phyloP scores from a whole-genome alignment of 2,113 vertebrate species.

The Meriones unguiculatus region DNA sequence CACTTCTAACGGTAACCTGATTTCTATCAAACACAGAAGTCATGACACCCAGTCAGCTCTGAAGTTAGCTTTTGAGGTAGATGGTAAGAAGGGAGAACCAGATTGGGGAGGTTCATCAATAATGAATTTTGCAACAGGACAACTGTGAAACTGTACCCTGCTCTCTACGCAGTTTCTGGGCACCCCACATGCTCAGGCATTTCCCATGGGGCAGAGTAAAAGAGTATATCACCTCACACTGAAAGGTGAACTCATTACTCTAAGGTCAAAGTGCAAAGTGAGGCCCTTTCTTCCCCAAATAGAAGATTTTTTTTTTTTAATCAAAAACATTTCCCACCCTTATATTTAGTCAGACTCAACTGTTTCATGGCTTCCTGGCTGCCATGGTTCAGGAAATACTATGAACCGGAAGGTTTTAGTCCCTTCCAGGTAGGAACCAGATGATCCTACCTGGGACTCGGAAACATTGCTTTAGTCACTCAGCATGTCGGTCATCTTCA shows the following conservation, averaged over 20 bases:
- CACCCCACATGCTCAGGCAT: background rate
- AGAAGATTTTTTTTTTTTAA: background rate
- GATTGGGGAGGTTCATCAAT: background rate
- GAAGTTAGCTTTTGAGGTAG: constrained; percentile 42
- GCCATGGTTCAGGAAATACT: background rate
- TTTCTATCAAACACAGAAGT: constrained; percentile 17
- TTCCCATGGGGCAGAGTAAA: background rate
- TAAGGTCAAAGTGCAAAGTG: background rate
- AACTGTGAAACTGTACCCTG: background rate
- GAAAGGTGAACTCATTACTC: constrained; percentile 19
- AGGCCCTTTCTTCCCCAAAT: background rate
- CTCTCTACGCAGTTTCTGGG: background rate
- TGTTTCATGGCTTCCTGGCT: background rate
- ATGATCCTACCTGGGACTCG: background rate
- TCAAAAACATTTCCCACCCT: background rate
- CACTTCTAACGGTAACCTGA: background rate
- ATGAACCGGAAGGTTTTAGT: background rate
- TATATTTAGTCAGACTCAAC: constrained; percentile 13
- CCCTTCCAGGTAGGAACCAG: constrained; percentile 4
- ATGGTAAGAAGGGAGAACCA: background rate
- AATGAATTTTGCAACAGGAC: background rate
- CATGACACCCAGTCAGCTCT: background rate
- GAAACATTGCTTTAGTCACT: background rate
- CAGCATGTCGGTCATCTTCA: background rate
- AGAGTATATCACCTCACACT: background rate